Evolutionary conservation across 2,888 invertebrate species (phyloP).

Genomic region (Sphecodes monilicornis): DNA sequence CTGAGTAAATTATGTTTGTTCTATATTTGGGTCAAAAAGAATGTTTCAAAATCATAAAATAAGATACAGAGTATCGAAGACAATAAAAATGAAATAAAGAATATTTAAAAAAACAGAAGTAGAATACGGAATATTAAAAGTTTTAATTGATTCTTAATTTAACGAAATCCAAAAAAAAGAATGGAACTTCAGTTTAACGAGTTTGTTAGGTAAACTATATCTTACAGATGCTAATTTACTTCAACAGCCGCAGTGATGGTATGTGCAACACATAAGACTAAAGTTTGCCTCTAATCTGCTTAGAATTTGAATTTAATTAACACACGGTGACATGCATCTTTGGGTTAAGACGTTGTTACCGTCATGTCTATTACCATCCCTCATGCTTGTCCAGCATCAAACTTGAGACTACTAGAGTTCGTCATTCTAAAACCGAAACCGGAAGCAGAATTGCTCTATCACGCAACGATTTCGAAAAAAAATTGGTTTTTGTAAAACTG

Average conservation of each 20-base stretch:
- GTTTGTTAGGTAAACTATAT: neutral
- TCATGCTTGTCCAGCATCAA: neutral
- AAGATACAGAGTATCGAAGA: neutral
- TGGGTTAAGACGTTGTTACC: neutral
- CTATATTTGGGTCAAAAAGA: too few relatives aligned
- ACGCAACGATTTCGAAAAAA: too few relatives aligned
- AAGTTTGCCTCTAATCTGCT: neutral
- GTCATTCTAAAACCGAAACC: too few relatives aligned
- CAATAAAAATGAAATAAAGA: neutral
- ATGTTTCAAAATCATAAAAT: neutral
- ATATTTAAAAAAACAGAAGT: neutral
- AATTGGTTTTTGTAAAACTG: too few relatives aligned
- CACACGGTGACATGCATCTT: neutral
- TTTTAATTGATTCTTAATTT: neutral
- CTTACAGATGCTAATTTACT: neutral
- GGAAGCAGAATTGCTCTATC: too few relatives aligned
- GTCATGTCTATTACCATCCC: neutral
- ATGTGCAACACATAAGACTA: neutral
- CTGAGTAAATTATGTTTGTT: too few relatives aligned
- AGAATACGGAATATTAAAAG: neutral
- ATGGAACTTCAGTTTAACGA: neutral
- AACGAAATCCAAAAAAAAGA: neutral
- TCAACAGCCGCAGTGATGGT: neutral
- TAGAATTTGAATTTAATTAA: conserved; percentile 22
- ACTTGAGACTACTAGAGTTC: too few relatives aligned